Evolutionary conservation across 2,113 vertebrate species (phyloP), one percentile per base, ranked within the genome.

Genomic region (Pelecanus crispus): DNA sequence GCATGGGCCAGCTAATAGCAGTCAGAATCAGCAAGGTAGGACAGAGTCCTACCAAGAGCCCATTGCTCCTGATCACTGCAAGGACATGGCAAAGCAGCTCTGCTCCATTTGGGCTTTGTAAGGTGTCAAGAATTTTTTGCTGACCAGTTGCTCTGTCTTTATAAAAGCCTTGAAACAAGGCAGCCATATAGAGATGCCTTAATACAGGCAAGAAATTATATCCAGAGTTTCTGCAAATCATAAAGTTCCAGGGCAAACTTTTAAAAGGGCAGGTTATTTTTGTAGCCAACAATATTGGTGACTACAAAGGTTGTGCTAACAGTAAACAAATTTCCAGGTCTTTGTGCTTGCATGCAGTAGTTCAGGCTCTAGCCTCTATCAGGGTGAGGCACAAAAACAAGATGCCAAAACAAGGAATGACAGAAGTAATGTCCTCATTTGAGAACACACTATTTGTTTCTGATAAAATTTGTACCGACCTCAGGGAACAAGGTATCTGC

Each of bases 351-450:
- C 17, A 38, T 24, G 36, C 15, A 65, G 81, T 55, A 81, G 49
- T 59, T 87, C 66, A 3, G 26, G n/a, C 31, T 86, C 52, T 44
- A 81, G 38, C 74, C 71, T 85, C 58, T 17, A 88, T 66, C 88
- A 77, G 31, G 40, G 45, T 2, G 29, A 92, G 34, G 62, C 79
- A 92, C 24, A 56, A 68, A 93, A 88, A 2, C 61, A 87, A 70
- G 31, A 78, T 45, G 52, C 86, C 53, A 61, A 52, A 95, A 86
- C 18, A 74, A 91, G 87, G 79, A 95, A 87, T 17, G 42, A 87
- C 82, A 90, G 66, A 83, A 93, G 18, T 40, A 80, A 80, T 24
- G 25, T 77, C 71, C 73, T 90, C 53, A 52, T 77, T 56, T 86
- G 67, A 86, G 82, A 88, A 72, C 16, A 78, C 13, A 18, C 28